Percentiles rank a stretch among this genome's conserved stretches.
Evolutionary conservation across 2,797 vertebrate species (phyloP).

Genomic region (Clarias fuscus): DNA sequence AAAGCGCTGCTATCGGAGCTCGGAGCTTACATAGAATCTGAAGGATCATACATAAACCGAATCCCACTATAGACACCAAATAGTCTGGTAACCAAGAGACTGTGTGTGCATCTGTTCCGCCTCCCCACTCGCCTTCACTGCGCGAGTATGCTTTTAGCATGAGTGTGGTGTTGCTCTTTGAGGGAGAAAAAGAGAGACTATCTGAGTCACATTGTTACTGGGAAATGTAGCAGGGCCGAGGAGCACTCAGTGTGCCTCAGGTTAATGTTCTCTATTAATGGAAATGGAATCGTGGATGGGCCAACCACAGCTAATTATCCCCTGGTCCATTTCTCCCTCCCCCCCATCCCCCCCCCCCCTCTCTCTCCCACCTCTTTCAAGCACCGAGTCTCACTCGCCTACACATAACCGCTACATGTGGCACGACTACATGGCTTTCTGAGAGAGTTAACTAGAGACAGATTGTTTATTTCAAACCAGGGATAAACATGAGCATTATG

Average conservation of each 20-base stretch:
- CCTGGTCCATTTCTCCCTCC: slow-evolving; percentile 75
- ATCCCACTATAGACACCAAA: slow-evolving; percentile 6
- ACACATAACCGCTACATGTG: slow-evolving; percentile 48
- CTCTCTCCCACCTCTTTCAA: slow-evolving; percentile 39
- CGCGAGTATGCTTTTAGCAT: slow-evolving; percentile 55
- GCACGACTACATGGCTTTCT: slow-evolving; percentile 35
- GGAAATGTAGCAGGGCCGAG: slow-evolving; percentile 73
- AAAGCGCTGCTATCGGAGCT: not conserved
- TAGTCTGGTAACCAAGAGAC: slow-evolving; percentile 23
- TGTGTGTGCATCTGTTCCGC: slow-evolving; percentile 40
- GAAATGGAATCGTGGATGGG: slow-evolving; percentile 71
- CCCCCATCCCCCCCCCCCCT: slow-evolving; percentile 18
- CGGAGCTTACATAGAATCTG: not conserved
- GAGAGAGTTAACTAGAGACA: slow-evolving; percentile 25
- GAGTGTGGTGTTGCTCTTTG: slow-evolving; percentile 66
- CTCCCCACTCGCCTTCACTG: slow-evolving; percentile 11
- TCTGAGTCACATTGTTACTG: slow-evolving; percentile 75
- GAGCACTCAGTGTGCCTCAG: slow-evolving; percentile 78
- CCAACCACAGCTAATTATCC: slow-evolving; percentile 79
- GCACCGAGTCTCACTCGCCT: slow-evolving; percentile 41
- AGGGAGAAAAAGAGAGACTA: slow-evolving; percentile 50
- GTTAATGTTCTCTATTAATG: slow-evolving; percentile 85
- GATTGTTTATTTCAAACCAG: slow-evolving; percentile 23
- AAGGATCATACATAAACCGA: not conserved
- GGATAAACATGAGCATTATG: not conserved